Evolutionary conservation across 2,888 invertebrate genomes (phyloP).

Genomic region (Agrotis puta): DNA sequence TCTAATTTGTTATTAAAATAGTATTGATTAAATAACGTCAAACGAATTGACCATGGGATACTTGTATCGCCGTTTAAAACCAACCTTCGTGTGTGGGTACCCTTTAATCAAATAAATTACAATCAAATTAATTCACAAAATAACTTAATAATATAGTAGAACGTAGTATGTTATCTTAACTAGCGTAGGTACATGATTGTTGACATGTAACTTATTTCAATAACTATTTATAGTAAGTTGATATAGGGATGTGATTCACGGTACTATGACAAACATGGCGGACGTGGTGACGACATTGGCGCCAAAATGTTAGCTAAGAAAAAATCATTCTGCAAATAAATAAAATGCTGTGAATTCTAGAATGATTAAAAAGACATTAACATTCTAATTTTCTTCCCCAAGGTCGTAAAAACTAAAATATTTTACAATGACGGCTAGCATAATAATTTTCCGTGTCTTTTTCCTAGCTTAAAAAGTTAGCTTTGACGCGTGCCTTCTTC

Average conservation of each 20-base stretch:
- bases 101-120: conserved; percentile 48
- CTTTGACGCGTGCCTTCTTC: conserved; percentile 28
- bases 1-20: conserved; percentile 40
- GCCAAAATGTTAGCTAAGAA: conserved; percentile 35
- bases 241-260: conserved; percentile 53
- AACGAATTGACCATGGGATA: conserved; percentile 53
- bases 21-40: conserved; percentile 23
- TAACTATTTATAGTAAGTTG: conserved; percentile 52
- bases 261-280: conserved; percentile 34
- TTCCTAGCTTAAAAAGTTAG: neutral
- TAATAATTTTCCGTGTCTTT: neutral
- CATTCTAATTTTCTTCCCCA: neutral
- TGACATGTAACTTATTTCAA: conserved; percentile 48
- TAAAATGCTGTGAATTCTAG: neutral
- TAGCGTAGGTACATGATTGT: conserved; percentile 36
- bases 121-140: conserved; percentile 48
- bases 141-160: conserved; percentile 56
- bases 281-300: conserved; percentile 42
- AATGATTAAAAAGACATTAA: conserved; percentile 11
- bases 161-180: conserved; percentile 47
- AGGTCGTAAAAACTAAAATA: neutral
- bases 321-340: conserved; percentile 12
- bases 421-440: too few relatives aligned
- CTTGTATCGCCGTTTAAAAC: conserved; percentile 40
- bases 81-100: conserved; percentile 48